phyloP scores from a whole-genome alignment of 2,113 vertebrate genomes.

The Morone chrysops region DNA sequence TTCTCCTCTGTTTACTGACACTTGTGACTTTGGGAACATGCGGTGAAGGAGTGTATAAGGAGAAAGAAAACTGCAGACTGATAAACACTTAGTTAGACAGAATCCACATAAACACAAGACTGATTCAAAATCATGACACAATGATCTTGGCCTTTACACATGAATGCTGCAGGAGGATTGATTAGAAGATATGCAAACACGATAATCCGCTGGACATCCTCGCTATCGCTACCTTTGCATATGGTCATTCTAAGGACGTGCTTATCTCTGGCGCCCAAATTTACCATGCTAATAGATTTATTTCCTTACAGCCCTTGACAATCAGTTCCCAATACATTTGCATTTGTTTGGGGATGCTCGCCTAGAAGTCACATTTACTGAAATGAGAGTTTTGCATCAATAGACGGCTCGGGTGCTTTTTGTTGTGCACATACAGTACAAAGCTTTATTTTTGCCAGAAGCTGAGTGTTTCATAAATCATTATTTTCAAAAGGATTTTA shows the following conservation, averaged over 20 bases:
- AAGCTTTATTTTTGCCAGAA: constrained; percentile 19
- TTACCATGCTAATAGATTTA: constrained; percentile 68
- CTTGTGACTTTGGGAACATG: constrained; percentile 54
- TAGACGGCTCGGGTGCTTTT: not conserved
- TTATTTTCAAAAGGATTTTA: constrained; percentile 27
- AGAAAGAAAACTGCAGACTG: constrained; percentile 7
- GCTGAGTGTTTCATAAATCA: constrained; percentile 19
- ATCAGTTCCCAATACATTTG: constrained; percentile 39
- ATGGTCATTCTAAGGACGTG: constrained; percentile 82
- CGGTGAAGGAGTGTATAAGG: not conserved
- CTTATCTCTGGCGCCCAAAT: constrained; percentile 74
- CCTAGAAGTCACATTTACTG: constrained; percentile 40
- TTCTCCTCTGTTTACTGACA: constrained; percentile 64
- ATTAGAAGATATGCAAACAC: constrained; percentile 80
- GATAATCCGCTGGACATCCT: constrained; percentile 73
- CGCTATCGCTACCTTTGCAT: constrained; percentile 78
- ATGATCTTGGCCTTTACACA: constrained; percentile 67
- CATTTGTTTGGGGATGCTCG: constrained; percentile 41
- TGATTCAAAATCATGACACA: constrained; percentile 50
- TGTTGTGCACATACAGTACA: not conserved
- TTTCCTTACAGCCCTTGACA: constrained; percentile 56
- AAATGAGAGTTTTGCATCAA: not conserved
- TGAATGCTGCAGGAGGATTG: constrained; percentile 56
- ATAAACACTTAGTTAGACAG: constrained; percentile 1
- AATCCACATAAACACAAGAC: constrained; percentile 10